Evolutionary conservation across 2,797 vertebrate genomes (phyloP).

Genomic region (Triplophysa bombifrons): DNA sequence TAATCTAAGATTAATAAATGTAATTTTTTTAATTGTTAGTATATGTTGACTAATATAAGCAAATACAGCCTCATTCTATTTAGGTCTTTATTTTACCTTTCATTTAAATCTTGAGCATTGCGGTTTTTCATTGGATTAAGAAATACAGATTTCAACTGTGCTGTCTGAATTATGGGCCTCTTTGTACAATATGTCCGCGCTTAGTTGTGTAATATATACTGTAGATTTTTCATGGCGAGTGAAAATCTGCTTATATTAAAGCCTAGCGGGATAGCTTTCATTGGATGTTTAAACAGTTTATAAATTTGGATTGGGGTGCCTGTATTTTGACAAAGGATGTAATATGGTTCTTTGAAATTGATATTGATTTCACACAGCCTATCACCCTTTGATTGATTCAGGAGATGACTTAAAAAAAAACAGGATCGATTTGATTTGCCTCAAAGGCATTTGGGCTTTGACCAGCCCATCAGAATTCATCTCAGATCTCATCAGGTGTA

Average conservation of each 20-base stretch:
- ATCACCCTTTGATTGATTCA: constrained; percentile 50
- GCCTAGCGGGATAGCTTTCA: constrained; percentile 15
- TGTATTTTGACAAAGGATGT: constrained; percentile 48
- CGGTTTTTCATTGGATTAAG: no score
- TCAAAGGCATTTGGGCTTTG: constrained; percentile 44
- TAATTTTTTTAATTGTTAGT: no score
- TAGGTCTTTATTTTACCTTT: no score
- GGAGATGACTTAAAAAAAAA: constrained; percentile 43
- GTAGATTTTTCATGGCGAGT: background rate
- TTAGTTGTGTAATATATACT: background rate
- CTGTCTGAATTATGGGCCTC: background rate
- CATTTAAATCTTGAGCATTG: no score
- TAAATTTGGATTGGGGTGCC: constrained; percentile 28
- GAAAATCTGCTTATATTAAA: background rate
- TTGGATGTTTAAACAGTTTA: constrained; percentile 21
- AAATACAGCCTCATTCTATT: no score
- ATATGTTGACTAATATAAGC: no score
- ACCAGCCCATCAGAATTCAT: constrained; percentile 36
- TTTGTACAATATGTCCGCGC: background rate
- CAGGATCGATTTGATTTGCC: constrained; percentile 45
- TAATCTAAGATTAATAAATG: no score
- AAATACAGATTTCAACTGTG: no score
- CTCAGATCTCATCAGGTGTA: constrained; percentile 42
- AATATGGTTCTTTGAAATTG: constrained; percentile 46
- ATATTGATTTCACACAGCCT: constrained; percentile 48